These are phyloP conservation scores for Yponomeuta sedellus DNA, from an alignment of 2,888 invertebrate species.

Conservation along the genomic window DNA sequence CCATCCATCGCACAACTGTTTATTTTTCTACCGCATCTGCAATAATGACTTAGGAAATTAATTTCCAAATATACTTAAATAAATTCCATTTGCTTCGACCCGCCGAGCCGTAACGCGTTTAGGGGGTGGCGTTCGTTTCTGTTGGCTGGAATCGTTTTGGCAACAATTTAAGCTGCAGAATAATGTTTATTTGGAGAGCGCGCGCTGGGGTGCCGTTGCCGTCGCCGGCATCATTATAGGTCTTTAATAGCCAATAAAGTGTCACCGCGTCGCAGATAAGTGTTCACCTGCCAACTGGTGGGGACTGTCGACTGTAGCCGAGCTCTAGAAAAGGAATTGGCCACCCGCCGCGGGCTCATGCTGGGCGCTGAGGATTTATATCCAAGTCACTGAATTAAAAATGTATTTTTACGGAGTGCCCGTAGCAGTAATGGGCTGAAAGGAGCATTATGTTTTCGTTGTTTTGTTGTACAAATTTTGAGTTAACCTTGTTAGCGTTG, in stretches of 20 bases:
- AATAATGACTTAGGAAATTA: conserved; percentile 58
- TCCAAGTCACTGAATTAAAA: background rate
- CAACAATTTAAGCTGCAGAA: conserved; percentile 66
- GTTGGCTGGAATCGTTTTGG: conserved; percentile 62
- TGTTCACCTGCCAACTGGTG: conserved; percentile 44
- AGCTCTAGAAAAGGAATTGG: conserved; percentile 9
- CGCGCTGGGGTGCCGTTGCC: conserved; percentile 41
- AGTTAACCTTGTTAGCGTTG: background rate
- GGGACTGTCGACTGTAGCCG: conserved; percentile 8
- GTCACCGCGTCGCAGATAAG: conserved; percentile 58
- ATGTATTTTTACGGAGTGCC: conserved; percentile 66
- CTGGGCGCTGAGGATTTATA: conserved; percentile 2
- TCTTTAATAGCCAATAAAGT: conserved; percentile 71
- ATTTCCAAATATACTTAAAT: conserved; percentile 63
- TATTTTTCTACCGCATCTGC: conserved; percentile 33
- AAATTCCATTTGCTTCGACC: conserved; percentile 69
- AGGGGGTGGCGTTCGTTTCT: conserved; percentile 50
- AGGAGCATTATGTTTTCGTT: background rate
- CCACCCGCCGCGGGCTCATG: conserved; percentile 2
- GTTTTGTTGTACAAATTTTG: background rate
- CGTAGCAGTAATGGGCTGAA: background rate
- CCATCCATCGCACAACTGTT: conserved; percentile 28
- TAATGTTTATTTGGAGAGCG: conserved; percentile 67
- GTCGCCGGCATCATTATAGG: conserved; percentile 62
- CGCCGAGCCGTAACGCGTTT: conserved; percentile 63